Base-by-base conservation (phyloP, 2,797 vertebrate species). In the Tiaroga cobitis region DNA sequence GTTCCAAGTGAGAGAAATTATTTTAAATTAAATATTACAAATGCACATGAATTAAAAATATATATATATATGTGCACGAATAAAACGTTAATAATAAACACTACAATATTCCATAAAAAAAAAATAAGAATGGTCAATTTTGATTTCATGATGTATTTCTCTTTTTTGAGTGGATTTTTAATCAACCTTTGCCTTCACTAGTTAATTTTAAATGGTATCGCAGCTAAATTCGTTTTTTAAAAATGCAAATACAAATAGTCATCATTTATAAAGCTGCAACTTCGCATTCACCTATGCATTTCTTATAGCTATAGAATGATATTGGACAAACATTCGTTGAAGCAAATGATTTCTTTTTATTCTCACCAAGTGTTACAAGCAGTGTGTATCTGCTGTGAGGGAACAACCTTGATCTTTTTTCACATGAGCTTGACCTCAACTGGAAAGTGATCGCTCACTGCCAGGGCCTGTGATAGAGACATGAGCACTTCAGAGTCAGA, bases 371-470 rank as follows among this genome's bases (percentile, higher is more conserved):
- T 9, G 37, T 65, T 65, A 18, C 5, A 32, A 32, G 29, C 43
- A n/a, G 2, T 51, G 78, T 34, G 9, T 24, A 68, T 68, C 43
- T 34, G 7, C 61, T 37, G 43, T 7, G 63, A 80, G 32, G 21
- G 43, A 80, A n/a, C 29, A 68, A 34, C 29, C 61, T 54, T 56
- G 15, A 56, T 21, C 8, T 24, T 24, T 39, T 0, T 39, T 61
- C 79, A 83, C 3, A 37, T 61, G 80, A 95, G 89, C 78, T 67
- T 91, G 92, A 97, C 95, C 90, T 99, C 96, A 0, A 99, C 97
- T 0, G 97, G 97, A 87, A 94, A 99, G 89, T 99, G 97, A 92
- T 99, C 97, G 0, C 97, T 99, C 89, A 99, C 94, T 49, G 95
- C 96, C 65, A 96, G 85, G 3, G 96, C 96, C 98, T 99, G 91